A percentile compares a stretch with the other conserved stretches of the same genome.
phyloP scores from a whole-genome alignment of 2,797 vertebrate genomes.

The Pseudocheirus occidentalis region DNA sequence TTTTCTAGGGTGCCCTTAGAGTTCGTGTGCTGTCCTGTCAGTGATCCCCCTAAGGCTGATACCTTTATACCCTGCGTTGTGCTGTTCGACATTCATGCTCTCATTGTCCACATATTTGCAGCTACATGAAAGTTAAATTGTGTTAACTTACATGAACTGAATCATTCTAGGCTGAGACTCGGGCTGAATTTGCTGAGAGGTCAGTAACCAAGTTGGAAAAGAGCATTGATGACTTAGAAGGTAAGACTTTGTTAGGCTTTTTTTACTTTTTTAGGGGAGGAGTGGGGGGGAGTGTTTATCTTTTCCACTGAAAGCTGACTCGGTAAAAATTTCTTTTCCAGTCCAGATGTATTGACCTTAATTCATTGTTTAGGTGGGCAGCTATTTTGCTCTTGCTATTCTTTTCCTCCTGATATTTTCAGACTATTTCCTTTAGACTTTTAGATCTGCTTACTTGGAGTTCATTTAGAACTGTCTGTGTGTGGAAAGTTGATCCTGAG shows the following conservation, averaged over 20 bases:
- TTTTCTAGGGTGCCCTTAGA: not conserved
- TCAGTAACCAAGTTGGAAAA: conserved; percentile 99
- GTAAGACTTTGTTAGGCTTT: conserved; percentile 86
- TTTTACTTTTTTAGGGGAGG: not conserved
- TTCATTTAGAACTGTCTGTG: conserved; percentile 1
- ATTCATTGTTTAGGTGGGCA: conserved; percentile 10
- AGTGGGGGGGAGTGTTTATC: not conserved
- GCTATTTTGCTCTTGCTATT: conserved; percentile 73
- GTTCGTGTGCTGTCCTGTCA: not conserved
- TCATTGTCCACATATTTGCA: not conserved
- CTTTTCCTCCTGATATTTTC: conserved; percentile 70
- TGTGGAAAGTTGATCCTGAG: not conserved
- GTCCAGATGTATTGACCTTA: not conserved
- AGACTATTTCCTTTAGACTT: conserved; percentile 64
- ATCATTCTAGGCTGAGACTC: conserved; percentile 94
- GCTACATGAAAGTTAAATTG: conserved; percentile 11
- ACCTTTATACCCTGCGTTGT: not conserved
- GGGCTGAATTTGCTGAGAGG: conserved; percentile 99
- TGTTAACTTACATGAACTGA: conserved; percentile 63
- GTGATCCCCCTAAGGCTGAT: not conserved
- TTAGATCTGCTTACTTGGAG: conserved; percentile 31
- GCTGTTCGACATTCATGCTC: not conserved
- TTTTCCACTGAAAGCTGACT: not conserved
- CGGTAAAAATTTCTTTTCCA: conserved; percentile 41
- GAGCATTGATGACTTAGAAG: conserved; percentile 99